These are phyloP conservation scores for Enteromius mattozi DNA, from an alignment of 2,797 vertebrate species.

Conservation along the genomic window DNA sequence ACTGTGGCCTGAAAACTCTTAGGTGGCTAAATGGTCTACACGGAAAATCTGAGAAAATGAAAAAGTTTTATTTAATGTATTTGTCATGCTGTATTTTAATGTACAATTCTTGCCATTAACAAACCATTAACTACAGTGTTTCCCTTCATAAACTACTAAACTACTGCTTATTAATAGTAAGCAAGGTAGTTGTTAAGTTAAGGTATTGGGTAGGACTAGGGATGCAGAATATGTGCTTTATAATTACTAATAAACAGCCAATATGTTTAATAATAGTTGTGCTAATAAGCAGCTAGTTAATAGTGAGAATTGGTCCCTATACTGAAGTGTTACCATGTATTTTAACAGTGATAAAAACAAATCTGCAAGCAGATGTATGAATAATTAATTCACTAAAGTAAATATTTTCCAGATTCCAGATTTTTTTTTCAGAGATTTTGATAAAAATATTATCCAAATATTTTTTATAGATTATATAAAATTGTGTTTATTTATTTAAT, in stretches of 20 bases:
- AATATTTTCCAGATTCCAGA: background rate
- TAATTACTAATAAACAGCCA: background rate
- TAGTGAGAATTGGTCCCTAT: background rate
- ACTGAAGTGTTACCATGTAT: background rate
- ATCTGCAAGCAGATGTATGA: background rate
- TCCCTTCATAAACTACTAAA: background rate
- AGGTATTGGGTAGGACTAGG: background rate
- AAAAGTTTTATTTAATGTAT: background rate
- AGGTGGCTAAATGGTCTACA: background rate
- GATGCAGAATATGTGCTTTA: background rate
- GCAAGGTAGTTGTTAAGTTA: background rate
- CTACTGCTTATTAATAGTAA: background rate
- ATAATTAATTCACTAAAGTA: background rate
- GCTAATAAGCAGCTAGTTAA: background rate
- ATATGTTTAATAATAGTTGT: background rate
- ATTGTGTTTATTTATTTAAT: background rate
- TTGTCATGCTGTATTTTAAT: background rate
- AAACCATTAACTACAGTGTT: background rate
- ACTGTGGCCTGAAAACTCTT: background rate
- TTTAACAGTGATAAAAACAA: background rate
- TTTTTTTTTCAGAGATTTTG: background rate
- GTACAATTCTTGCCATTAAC: background rate
- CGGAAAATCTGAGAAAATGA: background rate
- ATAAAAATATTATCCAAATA: background rate
- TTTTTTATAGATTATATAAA: background rate